phyloP scores from a whole-genome alignment of 2,797 vertebrate genomes.

The Microtus californicus region DNA sequence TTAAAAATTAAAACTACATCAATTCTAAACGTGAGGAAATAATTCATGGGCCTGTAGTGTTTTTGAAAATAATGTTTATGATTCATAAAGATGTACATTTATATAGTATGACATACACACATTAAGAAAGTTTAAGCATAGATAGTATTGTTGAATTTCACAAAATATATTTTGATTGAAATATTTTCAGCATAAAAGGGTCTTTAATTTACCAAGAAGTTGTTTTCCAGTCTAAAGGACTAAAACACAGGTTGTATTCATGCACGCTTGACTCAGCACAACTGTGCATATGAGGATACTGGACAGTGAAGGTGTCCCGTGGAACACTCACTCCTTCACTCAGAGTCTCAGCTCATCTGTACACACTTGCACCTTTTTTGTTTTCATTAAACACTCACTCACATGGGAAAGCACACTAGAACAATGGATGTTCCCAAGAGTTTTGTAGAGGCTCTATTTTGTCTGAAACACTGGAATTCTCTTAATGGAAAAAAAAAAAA shows the following conservation, averaged over 20 bases:
- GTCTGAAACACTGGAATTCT: conserved; percentile 61
- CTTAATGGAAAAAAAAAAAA: neutral
- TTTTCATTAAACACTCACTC: neutral
- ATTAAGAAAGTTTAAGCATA: conserved; percentile 72
- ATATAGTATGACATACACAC: conserved; percentile 69
- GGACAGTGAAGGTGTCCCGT: neutral
- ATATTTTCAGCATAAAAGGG: conserved; percentile 66
- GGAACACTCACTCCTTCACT: neutral
- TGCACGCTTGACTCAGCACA: neutral
- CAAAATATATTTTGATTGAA: conserved; percentile 75
- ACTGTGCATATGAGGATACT: neutral
- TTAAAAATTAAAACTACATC: conserved; percentile 68
- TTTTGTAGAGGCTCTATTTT: neutral
- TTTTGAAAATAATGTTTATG: conserved; percentile 75
- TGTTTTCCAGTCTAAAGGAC: conserved; percentile 37
- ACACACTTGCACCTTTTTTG: neutral
- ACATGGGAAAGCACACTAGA: neutral
- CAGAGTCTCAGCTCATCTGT: neutral
- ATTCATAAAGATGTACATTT: conserved; percentile 72
- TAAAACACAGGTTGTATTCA: conserved; percentile 18
- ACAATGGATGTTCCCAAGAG: conserved; percentile 1
- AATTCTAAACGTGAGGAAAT: conserved; percentile 68
- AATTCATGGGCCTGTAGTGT: conserved; percentile 55
- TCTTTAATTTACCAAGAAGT: conserved; percentile 63
- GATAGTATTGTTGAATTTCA: conserved; percentile 71